phyloP scores from a whole-genome alignment of 2,888 invertebrate species.

The Pemphredon lugubris region DNA sequence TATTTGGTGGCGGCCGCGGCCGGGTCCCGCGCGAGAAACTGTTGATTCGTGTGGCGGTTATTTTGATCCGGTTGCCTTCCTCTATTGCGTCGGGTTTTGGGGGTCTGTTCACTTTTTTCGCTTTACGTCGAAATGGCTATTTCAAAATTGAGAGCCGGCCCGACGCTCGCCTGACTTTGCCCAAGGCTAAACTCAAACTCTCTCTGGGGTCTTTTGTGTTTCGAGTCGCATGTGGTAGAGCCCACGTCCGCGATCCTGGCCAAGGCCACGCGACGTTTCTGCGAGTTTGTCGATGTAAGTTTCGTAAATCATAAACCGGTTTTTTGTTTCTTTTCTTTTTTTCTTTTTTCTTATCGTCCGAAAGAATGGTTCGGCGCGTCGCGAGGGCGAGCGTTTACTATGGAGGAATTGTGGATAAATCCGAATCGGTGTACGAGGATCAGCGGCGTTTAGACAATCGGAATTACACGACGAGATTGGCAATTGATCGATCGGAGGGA shows the following conservation, averaged over 20 bases:
- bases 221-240: slow-evolving; percentile 43
- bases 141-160: slow-evolving; percentile 87
- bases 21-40: slow-evolving; percentile 80
- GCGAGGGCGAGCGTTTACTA: no score
- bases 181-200: slow-evolving; percentile 72
- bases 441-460: slow-evolving; percentile 5
- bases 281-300: no score
- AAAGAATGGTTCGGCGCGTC: background rate
- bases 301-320: slow-evolving; percentile 1
- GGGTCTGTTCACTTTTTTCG: slow-evolving; percentile 82
- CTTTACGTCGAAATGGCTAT: slow-evolving; percentile 85
- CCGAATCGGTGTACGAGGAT: slow-evolving; percentile 20
- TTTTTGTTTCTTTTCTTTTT: no score
- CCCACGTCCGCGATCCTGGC: slow-evolving; percentile 25
- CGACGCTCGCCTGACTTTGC: slow-evolving; percentile 79
- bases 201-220: slow-evolving; percentile 53
- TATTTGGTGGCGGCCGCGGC: slow-evolving; percentile 75
- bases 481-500: no score
- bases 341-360: no score
- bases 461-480: no score
- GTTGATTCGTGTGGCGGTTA: slow-evolving; percentile 80
- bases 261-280: slow-evolving; percentile 29
- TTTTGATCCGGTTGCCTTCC: slow-evolving; percentile 82
- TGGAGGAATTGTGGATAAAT: no score
- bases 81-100: slow-evolving; percentile 91